Conservation (phyloP, 2,888 invertebrate species). For the Noctua janthe region DNA sequence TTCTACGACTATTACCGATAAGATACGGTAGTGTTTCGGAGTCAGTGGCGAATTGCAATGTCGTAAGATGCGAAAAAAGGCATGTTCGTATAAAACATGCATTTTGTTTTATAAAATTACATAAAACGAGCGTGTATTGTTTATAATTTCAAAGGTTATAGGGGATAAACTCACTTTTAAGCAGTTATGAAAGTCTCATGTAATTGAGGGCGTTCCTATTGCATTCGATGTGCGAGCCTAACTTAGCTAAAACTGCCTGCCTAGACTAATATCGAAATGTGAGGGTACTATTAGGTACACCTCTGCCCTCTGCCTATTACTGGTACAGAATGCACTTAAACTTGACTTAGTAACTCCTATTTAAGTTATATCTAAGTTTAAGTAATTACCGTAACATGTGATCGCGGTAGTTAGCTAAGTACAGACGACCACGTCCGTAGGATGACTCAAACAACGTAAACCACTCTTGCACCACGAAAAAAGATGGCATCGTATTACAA, state of each 20-base stretch:
- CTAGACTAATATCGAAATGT: background rate
- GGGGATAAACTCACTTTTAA: background rate
- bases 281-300: background rate
- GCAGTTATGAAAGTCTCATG: background rate
- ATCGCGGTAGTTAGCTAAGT: no score
- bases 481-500: no score
- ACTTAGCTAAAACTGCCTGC: background rate
- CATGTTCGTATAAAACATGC: background rate
- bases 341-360: background rate
- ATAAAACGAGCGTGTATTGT: background rate
- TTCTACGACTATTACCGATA: conserved; percentile 4
- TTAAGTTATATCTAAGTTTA: background rate
- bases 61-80: background rate
- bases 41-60: background rate
- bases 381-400: no score
- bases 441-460: no score
- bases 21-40: background rate
- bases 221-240: background rate
- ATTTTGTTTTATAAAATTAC: background rate
- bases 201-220: background rate
- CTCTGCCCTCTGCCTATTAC: background rate
- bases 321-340: background rate
- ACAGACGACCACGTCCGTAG: no score
- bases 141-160: background rate
- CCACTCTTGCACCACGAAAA: no score